Conservation (phyloP, 2,888 invertebrate species). For the Xanthorhoe designata region DNA sequence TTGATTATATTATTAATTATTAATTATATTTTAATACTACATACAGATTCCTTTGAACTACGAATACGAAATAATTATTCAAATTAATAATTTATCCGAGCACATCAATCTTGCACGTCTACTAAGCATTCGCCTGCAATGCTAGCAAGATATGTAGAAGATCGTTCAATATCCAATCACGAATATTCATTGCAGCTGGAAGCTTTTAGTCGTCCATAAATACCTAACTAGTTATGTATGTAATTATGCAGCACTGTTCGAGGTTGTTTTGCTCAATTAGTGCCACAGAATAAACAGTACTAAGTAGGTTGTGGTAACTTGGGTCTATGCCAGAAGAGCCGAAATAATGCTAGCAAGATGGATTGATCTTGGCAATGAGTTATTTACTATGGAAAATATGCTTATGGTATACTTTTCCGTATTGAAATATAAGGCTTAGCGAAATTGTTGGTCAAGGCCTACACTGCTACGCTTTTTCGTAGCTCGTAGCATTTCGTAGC, state of each 20-base stretch:
- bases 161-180: not conserved
- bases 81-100: too few relatives aligned
- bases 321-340: slow-evolving; percentile 21
- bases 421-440: not conserved
- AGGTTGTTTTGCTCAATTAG: slow-evolving; percentile 18
- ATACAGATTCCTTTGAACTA: too few relatives aligned
- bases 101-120: not conserved
- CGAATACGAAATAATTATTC: too few relatives aligned
- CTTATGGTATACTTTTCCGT: slow-evolving; percentile 16
- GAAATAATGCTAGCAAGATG: slow-evolving; percentile 25
- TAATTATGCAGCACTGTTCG: slow-evolving; percentile 19
- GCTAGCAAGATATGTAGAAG: not conserved
- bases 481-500: slow-evolving; percentile 4
- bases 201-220: not conserved
- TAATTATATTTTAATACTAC: too few relatives aligned
- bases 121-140: not conserved
- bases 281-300: slow-evolving; percentile 16
- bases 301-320: slow-evolving; percentile 18
- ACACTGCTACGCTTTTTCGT: not conserved
- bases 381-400: slow-evolving; percentile 12
- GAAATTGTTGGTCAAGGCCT: not conserved
- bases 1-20: too few relatives aligned
- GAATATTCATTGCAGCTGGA: not conserved
- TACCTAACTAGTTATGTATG: slow-evolving; percentile 9
- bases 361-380: slow-evolving; percentile 29